Evolutionary conservation across 2,113 vertebrate species (phyloP), one percentile per base, ranked within the genome.

Genomic region (Pterocles orientalis): DNA sequence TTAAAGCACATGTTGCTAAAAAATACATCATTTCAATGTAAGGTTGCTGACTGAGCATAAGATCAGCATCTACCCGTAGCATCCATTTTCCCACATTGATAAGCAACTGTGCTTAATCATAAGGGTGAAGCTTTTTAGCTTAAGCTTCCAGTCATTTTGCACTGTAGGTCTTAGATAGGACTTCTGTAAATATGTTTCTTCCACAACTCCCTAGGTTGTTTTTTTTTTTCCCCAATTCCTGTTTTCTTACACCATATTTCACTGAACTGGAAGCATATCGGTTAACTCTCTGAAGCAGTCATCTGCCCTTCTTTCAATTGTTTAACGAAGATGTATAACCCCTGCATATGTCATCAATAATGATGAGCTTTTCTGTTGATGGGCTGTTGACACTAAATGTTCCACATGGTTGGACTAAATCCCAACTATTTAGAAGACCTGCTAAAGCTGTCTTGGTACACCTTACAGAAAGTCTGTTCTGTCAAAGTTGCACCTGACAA

Each of bases 171-270:
- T 85, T 73, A 34, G 7, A 31, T 17, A 61, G 8, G n/a, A 56
- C 12, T 4, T 33, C 16, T 47, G 10, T 11, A 8, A 62, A 72
- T 53, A 61, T 2, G 10, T 80, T 83, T 81, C 6, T 80, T 47
- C 18, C 23, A 16, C 8, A 14, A 18, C 8, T 48, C 6, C 33
- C 5, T 10, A n/a, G 6, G 41, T 41, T 11, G 41, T 0, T 26
- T 57, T 25, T 31, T 7, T 45, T 62, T 31, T 31, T 45, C 6
- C 26, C 26, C 8, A 6, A 4, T 50, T 75, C 7, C 3, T 71
- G 14, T 53, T 64, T 2, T 10, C 45, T 29, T 51, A 29, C 9
- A 16, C 3, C 6, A 4, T 2, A 1, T 65, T 73, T 82, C 48
- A 47, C 11, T 78, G 45, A 54, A 21, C 25, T 82, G 19, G 14